Conservation (phyloP, 2,113 vertebrate genomes). For the Melanostigma gelatinosum region DNA sequence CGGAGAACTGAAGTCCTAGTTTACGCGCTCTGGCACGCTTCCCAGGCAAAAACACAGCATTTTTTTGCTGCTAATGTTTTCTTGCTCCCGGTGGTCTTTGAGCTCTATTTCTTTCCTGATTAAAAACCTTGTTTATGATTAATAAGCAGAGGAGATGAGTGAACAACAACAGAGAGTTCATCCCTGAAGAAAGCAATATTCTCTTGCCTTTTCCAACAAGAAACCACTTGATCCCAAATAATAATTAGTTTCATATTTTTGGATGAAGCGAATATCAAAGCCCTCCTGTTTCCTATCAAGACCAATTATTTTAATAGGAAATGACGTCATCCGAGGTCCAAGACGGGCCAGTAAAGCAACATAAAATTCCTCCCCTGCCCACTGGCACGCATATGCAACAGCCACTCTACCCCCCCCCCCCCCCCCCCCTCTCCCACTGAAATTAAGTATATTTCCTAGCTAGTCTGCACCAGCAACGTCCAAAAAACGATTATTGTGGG, state of each 20-base stretch:
- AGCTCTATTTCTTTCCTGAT: conserved; percentile 41
- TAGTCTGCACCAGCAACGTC: conserved; percentile 35
- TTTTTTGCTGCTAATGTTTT: conserved; percentile 28
- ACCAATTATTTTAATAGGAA: conserved; percentile 62
- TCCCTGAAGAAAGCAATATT: conserved; percentile 39
- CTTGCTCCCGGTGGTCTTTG: conserved; percentile 32
- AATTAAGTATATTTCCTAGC: conserved; percentile 54
- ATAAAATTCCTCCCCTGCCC: conserved; percentile 26
- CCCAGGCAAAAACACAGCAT: conserved; percentile 50
- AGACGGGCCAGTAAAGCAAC: conserved; percentile 43
- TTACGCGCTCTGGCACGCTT: conserved; percentile 43
- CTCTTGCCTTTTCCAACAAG: conserved; percentile 32
- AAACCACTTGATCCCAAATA: conserved; percentile 42
- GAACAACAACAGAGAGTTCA: conserved; percentile 40
- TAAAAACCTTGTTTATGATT: conserved; percentile 47
- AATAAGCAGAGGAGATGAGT: conserved; percentile 47
- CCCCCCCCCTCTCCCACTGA: conserved; percentile 11
- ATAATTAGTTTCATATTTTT: conserved; percentile 70
- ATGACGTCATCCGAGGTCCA: conserved; percentile 56
- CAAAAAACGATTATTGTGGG: conserved; percentile 83
- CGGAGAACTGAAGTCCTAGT: conserved; percentile 26
- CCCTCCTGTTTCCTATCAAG: conserved; percentile 52
- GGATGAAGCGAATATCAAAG: conserved; percentile 42
- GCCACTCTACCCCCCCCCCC: not conserved
- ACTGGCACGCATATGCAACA: conserved; percentile 42